Evolutionary conservation across 2,888 invertebrate species (phyloP).

Genomic region (Lycocerus yunnanus): DNA sequence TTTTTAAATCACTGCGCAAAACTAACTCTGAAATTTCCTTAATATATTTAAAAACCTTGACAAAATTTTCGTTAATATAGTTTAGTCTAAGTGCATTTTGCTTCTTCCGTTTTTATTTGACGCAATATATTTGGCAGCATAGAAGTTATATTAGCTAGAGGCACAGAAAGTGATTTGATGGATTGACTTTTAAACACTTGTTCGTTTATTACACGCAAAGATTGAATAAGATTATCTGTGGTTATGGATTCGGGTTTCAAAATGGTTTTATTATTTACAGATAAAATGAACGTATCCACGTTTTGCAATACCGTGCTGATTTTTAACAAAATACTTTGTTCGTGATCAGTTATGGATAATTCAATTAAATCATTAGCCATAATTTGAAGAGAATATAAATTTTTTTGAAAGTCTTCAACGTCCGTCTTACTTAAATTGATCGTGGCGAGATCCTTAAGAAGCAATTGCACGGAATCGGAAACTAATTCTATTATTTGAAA

Average conservation of each 20-base stretch:
- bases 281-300: slow-evolving; percentile 23
- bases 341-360: slow-evolving; percentile 37
- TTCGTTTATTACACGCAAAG: slow-evolving; percentile 39
- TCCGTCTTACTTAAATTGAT: slow-evolving; percentile 45
- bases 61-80: slow-evolving; percentile 25
- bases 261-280: slow-evolving; percentile 4
- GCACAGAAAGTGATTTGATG: slow-evolving; percentile 38
- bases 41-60: slow-evolving; percentile 24
- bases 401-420: slow-evolving; percentile 46
- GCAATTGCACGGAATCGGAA: slow-evolving; percentile 44
- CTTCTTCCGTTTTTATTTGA: slow-evolving; percentile 41
- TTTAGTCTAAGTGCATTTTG: background rate
- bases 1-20: background rate
- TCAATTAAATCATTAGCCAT: slow-evolving; percentile 49
- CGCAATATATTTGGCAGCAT: slow-evolving; percentile 41
- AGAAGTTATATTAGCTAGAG: slow-evolving; percentile 39
- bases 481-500: slow-evolving; percentile 42
- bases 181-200: slow-evolving; percentile 38
- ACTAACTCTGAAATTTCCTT: slow-evolving; percentile 29
- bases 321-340: slow-evolving; percentile 16
- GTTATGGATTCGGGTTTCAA: background rate
- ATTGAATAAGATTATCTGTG: slow-evolving; percentile 37
- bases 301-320: slow-evolving; percentile 16
- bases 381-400: slow-evolving; percentile 48
- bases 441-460: slow-evolving; percentile 46